phyloP scores from a whole-genome alignment of 2,888 invertebrate species.

The Formica aserva region DNA sequence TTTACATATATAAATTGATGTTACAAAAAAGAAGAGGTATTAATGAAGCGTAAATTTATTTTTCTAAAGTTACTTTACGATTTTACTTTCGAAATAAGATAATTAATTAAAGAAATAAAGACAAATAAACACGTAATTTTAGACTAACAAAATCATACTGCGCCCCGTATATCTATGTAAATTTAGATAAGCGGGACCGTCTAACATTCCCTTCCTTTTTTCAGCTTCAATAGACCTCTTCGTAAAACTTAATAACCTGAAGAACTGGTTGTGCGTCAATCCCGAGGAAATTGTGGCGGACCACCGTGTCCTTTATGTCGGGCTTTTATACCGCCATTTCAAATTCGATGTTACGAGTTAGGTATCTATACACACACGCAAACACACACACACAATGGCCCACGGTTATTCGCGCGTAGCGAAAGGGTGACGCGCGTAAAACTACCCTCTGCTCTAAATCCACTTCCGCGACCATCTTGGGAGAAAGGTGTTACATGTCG shows the following conservation, averaged over 20 bases:
- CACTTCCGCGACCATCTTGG: slow-evolving; percentile 44
- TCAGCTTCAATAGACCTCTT: slow-evolving; percentile 65
- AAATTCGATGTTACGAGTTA: slow-evolving; percentile 70
- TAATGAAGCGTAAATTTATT: neutral
- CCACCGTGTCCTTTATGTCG: slow-evolving; percentile 69
- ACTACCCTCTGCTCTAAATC: slow-evolving; percentile 52
- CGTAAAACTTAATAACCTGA: slow-evolving; percentile 84
- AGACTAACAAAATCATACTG: neutral
- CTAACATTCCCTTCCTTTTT: slow-evolving; percentile 22
- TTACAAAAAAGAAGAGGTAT: neutral
- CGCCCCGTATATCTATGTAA: neutral
- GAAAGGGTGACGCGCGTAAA: slow-evolving; percentile 65
- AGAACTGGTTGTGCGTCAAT: slow-evolving; percentile 79
- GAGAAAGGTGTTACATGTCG: neutral
- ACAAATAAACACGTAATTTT: neutral
- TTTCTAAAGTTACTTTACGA: neutral
- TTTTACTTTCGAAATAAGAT: neutral
- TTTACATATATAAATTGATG: neutral
- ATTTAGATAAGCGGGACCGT: neutral
- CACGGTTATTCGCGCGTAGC: slow-evolving; percentile 26
- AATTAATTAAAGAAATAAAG: neutral
- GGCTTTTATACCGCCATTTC: slow-evolving; percentile 77
- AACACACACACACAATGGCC: neutral
- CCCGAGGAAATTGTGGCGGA: slow-evolving; percentile 81
- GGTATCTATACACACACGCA: slow-evolving; percentile 16